Percentiles rank a stretch among this genome's conserved stretches.
Conservation (phyloP, 1,140 invertebrate species). For the Caenorhabditis inopinata region DNA sequence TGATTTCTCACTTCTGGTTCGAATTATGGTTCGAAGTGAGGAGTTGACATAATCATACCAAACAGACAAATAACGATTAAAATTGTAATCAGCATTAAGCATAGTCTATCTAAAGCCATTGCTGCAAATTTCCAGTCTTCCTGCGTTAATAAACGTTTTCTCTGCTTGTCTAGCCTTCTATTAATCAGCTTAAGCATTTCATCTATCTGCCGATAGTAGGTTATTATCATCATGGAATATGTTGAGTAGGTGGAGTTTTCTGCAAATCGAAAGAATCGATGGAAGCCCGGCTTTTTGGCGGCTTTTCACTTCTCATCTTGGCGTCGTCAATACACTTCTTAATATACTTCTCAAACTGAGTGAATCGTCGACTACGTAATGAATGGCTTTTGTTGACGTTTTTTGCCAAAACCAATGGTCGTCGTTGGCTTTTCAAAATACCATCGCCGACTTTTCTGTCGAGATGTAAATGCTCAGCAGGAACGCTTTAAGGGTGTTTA, state of each 20-base stretch:
- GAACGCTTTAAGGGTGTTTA: conserved; percentile 39
- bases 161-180: conserved; percentile 37
- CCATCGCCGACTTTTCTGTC: conserved; percentile 54
- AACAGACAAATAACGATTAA: conserved; percentile 94
- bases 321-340: conserved; percentile 45
- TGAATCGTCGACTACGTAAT: conserved; percentile 10
- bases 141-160: conserved; percentile 4
- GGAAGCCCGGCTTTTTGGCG: not conserved
- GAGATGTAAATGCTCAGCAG: conserved; percentile 42
- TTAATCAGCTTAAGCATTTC: conserved; percentile 40
- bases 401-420: not conserved
- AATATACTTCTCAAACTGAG: conserved; percentile 49
- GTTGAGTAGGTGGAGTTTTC: conserved; percentile 19
- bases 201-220: conserved; percentile 47
- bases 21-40: not conserved
- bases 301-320: conserved; percentile 35
- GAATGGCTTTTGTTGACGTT: conserved; percentile 19
- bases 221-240: conserved; percentile 45
- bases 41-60: conserved; percentile 72
- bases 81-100: conserved; percentile 95
- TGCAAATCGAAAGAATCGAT: not conserved
- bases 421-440: conserved; percentile 42
- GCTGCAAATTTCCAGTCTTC: conserved; percentile 97
- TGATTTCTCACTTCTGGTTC: too few species aligned
- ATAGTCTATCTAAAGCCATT: conserved; percentile 97